Percentiles rank a stretch among this genome's conserved stretches.
Conservation (phyloP, 2,888 invertebrate genomes). For the Villa cingulata region DNA sequence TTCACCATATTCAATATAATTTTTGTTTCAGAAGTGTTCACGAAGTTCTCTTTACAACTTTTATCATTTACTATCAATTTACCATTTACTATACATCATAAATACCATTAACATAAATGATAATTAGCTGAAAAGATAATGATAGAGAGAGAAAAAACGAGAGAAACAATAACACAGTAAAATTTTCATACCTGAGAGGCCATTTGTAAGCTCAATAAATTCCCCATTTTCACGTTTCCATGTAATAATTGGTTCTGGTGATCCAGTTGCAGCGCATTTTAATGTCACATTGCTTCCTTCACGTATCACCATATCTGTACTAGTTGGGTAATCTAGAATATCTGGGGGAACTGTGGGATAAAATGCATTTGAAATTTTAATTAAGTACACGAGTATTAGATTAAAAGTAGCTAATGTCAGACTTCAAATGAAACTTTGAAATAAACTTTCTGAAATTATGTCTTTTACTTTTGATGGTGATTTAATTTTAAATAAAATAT, state of each 20-base stretch:
- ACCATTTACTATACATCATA: no score
- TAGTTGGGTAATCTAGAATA: conserved; percentile 72
- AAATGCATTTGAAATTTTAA: no score
- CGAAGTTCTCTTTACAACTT: no score
- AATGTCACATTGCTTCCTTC: conserved; percentile 81
- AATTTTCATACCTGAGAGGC: conserved; percentile 48
- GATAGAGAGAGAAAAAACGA: no score
- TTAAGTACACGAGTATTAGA: not conserved
- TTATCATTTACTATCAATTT: no score
- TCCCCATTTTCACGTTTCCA: conserved; percentile 78
- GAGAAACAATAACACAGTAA: conserved; percentile 2
- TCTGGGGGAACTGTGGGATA: conserved; percentile 66
- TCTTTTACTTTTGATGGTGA: not conserved
- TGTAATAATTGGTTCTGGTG: conserved; percentile 72
- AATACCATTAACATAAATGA: no score
- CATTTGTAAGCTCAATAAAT: conserved; percentile 54
- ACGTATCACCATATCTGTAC: conserved; percentile 71
- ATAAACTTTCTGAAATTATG: not conserved
- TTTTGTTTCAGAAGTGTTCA: no score
- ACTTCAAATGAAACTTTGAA: not conserved
- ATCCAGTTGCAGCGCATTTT: conserved; percentile 75
- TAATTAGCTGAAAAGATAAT: no score
- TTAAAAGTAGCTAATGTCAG: not conserved
- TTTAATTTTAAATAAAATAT: not conserved
- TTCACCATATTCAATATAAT: no score